Percentiles rank a stretch among this genome's conserved stretches.
phyloP scores from a whole-genome alignment of 1,140 invertebrate genomes.

The Diabrotica virgifera region DNA sequence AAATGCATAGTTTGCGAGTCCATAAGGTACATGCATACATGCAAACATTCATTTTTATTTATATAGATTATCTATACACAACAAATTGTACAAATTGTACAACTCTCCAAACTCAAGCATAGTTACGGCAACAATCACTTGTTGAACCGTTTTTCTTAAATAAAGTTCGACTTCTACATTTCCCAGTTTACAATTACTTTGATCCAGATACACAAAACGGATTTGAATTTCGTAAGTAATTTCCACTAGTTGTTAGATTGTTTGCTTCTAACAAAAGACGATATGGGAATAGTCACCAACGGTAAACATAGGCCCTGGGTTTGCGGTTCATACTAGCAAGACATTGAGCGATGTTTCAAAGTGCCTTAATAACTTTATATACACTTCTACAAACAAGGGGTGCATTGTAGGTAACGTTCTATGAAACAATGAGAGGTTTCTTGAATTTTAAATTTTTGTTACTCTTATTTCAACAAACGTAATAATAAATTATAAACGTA shows the following conservation, averaged over 20 bases:
- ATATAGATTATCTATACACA: too few relatives aligned
- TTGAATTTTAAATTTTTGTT: too few relatives aligned
- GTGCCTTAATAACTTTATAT: background rate
- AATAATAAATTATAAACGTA: too few relatives aligned
- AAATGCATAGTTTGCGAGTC: too few relatives aligned
- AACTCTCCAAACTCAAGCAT: too few relatives aligned
- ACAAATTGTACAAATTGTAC: too few relatives aligned
- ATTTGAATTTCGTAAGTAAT: background rate
- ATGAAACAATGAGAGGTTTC: background rate
- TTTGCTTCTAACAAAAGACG: background rate
- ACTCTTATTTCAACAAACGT: too few relatives aligned
- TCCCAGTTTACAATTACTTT: background rate
- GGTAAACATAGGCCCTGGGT: background rate
- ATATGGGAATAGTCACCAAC: background rate
- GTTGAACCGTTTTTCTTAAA: too few relatives aligned
- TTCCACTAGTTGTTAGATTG: background rate
- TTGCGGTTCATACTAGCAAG: background rate
- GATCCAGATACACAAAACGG: background rate
- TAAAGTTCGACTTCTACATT: too few relatives aligned
- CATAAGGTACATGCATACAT: too few relatives aligned
- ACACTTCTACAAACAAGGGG: background rate
- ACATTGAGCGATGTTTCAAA: constrained; percentile 2
- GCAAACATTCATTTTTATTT: too few relatives aligned
- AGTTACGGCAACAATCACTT: too few relatives aligned
- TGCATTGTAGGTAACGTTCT: background rate